A percentile compares a stretch with the other conserved stretches of the same genome.
phyloP scores from a whole-genome alignment of 2,113 vertebrate species.

The Ochotona curzoniae region DNA sequence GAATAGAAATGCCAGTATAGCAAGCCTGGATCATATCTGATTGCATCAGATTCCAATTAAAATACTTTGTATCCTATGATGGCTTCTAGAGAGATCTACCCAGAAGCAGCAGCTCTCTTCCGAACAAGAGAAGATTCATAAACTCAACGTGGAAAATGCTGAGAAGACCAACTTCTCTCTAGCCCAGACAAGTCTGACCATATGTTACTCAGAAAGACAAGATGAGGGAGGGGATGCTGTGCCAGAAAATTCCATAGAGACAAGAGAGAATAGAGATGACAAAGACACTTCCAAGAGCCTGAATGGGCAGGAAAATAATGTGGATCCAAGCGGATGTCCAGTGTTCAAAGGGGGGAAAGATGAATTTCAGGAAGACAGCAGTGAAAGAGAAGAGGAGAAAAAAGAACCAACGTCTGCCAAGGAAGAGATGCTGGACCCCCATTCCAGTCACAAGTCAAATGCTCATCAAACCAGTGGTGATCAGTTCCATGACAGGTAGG shows the following conservation, averaged over 20 bases:
- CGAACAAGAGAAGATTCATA: conserved; percentile 87
- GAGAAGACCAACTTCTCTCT: conserved; percentile 82
- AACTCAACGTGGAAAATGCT: conserved; percentile 91
- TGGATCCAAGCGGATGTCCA: background rate
- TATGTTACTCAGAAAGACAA: conserved; percentile 56
- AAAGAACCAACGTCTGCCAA: conserved; percentile 8
- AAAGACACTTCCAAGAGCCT: conserved; percentile 42
- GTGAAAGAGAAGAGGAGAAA: conserved; percentile 35
- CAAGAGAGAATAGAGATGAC: conserved; percentile 58
- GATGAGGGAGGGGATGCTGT: conserved; percentile 47
- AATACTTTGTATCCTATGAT: conserved; percentile 69
- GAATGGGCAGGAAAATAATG: conserved; percentile 13
- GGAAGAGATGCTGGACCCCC: conserved; percentile 35
- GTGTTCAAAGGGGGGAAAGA: conserved; percentile 42
- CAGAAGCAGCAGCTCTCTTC: conserved; percentile 84
- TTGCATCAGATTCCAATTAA: conserved; percentile 9
- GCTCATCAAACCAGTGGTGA: background rate
- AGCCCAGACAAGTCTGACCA: conserved; percentile 55
- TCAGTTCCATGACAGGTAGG: conserved; percentile 76
- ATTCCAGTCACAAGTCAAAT: conserved; percentile 53
- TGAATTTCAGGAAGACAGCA: conserved; percentile 10
- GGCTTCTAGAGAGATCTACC: conserved; percentile 84
- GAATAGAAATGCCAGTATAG: conserved; percentile 11
- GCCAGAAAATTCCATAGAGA: conserved; percentile 2
- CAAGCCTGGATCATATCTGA: conserved; percentile 6